These are phyloP conservation scores for Odontamblyopus rebecca DNA, from an alignment of 2,797 vertebrate species.

Conservation along the genomic window DNA sequence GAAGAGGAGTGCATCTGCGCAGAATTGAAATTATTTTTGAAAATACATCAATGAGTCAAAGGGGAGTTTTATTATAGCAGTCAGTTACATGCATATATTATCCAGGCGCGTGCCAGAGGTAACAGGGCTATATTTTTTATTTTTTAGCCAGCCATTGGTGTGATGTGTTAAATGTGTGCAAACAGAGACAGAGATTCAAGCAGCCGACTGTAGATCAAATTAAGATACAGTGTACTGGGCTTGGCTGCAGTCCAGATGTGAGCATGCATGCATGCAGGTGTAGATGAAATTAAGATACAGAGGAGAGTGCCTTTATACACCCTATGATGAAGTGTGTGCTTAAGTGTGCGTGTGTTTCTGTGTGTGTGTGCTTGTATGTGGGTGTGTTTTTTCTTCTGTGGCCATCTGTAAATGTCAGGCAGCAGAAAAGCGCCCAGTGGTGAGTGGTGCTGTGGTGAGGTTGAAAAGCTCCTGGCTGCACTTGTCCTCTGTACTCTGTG, in stretches of 20 bases:
- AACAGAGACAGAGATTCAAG: constrained; percentile 51
- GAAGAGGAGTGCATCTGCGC: constrained; percentile 59
- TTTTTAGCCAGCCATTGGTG: constrained; percentile 27
- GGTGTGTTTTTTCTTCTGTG: constrained; percentile 23
- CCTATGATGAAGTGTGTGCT: constrained; percentile 13
- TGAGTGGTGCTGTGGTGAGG: constrained; percentile 56
- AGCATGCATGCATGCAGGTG: constrained; percentile 59
- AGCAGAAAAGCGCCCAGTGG: constrained; percentile 24
- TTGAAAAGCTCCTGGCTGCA: constrained; percentile 50
- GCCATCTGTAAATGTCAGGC: constrained; percentile 57
- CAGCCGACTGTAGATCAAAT: constrained; percentile 62
- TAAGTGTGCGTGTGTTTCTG: neutral
- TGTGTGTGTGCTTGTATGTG: neutral
- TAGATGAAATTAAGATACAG: constrained; percentile 81
- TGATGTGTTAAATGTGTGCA: constrained; percentile 31
- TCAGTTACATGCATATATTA: constrained; percentile 43
- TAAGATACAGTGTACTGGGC: constrained; percentile 60
- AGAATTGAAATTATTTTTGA: constrained; percentile 59
- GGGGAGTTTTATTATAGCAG: constrained; percentile 39
- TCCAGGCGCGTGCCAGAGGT: constrained; percentile 29
- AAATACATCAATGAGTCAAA: constrained; percentile 51
- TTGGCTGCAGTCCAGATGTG: constrained; percentile 54
- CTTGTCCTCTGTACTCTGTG: constrained; percentile 62
- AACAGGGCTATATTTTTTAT: neutral
- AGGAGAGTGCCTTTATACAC: constrained; percentile 62